Evolutionary conservation across 1,140 invertebrate species (phyloP).

Genomic region (Himalopsyche phryganea): DNA sequence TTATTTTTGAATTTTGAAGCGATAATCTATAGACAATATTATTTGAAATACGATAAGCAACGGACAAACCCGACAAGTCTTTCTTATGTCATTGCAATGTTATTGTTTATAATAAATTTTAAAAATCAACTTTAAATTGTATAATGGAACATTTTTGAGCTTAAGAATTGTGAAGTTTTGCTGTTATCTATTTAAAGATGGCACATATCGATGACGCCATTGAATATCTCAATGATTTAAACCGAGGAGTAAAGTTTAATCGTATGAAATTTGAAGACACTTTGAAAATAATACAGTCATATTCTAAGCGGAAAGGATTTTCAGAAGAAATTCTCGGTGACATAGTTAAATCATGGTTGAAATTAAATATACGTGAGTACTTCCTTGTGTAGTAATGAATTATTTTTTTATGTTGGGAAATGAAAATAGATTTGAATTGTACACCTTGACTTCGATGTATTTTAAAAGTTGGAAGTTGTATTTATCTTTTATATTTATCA

Average conservation of each 20-base stretch:
- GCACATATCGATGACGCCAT: slow-evolving; percentile 45
- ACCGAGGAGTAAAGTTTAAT: slow-evolving; percentile 39
- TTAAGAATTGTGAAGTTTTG: no score
- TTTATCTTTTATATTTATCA: no score
- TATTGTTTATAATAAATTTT: slow-evolving; percentile 3
- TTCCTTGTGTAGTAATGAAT: background rate
- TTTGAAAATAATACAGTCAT: slow-evolving; percentile 11
- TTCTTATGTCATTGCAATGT: no score
- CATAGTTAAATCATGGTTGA: slow-evolving; percentile 14
- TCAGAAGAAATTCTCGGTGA: slow-evolving; percentile 9
- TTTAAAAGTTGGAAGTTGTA: no score
- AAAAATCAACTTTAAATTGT: no score
- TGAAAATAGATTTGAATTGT: no score
- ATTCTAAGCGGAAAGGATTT: slow-evolving; percentile 9
- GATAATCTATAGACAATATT: background rate
- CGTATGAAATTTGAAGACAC: slow-evolving; percentile 8
- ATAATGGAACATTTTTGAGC: no score
- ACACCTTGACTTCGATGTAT: no score
- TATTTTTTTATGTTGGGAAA: no score
- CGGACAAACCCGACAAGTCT: background rate
- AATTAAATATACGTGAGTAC: slow-evolving; percentile 21
- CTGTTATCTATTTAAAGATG: no score
- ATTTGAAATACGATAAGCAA: background rate
- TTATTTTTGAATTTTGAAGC: no score
- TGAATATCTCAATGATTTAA: slow-evolving; percentile 44